Evolutionary conservation across 2,797 vertebrate species (phyloP).

Genomic region (Xenops minutus): DNA sequence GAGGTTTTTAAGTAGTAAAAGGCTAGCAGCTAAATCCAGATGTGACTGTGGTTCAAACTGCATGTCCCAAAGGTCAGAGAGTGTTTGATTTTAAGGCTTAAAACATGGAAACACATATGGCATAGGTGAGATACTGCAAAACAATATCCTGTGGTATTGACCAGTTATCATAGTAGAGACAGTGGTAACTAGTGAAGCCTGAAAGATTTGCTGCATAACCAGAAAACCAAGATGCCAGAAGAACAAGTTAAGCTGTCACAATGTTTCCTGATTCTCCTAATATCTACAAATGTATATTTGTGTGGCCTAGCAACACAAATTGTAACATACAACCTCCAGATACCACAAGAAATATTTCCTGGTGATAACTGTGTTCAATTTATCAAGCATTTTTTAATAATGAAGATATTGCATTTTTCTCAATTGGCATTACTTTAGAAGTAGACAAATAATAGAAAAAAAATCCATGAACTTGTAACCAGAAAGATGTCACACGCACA

Average conservation of each 20-base stretch:
- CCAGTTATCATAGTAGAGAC: not conserved
- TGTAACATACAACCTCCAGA: not conserved
- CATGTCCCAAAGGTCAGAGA: not conserved
- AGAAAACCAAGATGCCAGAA: not conserved
- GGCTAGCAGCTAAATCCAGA: not conserved
- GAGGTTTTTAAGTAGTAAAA: not conserved
- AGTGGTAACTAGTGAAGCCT: not conserved
- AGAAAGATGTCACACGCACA: not conserved
- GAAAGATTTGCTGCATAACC: not conserved
- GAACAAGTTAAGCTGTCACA: not conserved
- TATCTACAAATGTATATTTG: fast-evolving
- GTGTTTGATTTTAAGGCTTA: not conserved
- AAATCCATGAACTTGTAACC: not conserved
- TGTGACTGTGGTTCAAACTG: not conserved
- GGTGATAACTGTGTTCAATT: not conserved
- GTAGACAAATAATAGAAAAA: not conserved
- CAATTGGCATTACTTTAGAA: not conserved
- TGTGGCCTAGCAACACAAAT: not conserved
- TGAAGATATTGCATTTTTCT: not conserved
- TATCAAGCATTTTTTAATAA: not conserved
- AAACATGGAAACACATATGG: not conserved
- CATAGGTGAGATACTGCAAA: not conserved
- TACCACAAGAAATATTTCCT: not conserved
- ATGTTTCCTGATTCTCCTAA: not conserved
- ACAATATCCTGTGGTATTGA: not conserved